These are phyloP conservation scores for Syngnathus scovelli DNA, from an alignment of 2,113 vertebrate species.

Conservation along the genomic window DNA sequence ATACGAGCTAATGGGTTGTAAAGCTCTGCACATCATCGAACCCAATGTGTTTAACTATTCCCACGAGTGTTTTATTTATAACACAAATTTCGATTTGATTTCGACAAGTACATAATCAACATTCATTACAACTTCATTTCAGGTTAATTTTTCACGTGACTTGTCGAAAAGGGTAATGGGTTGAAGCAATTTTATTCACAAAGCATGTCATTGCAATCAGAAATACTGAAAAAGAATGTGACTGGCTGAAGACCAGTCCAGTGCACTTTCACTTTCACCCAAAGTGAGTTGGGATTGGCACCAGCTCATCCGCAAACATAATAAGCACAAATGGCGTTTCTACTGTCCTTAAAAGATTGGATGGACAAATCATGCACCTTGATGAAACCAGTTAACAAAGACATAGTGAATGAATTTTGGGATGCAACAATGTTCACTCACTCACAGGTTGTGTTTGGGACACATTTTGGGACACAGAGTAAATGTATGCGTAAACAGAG, in stretches of 20 bases:
- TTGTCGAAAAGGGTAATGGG: too few species aligned
- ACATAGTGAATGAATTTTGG: not conserved
- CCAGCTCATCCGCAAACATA: not conserved
- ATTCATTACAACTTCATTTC: too few species aligned
- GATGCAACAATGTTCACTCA: not conserved
- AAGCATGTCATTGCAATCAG: not conserved
- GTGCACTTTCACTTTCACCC: not conserved
- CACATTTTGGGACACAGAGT: constrained; percentile 12
- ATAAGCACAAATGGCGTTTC: too few species aligned
- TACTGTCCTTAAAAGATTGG: not conserved
- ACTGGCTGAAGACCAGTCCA: not conserved
- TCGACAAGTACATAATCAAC: not conserved
- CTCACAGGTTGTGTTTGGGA: constrained; percentile 23
- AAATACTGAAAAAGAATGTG: not conserved
- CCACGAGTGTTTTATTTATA: not conserved
- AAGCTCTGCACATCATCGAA: constrained; percentile 16
- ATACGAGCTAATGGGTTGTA: constrained; percentile 35
- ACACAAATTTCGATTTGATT: not conserved
- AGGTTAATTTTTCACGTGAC: too few species aligned
- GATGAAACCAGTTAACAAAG: not conserved
- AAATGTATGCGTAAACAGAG: constrained; percentile 46
- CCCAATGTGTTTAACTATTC: constrained; percentile 3
- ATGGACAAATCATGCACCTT: not conserved
- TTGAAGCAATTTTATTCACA: too few species aligned
- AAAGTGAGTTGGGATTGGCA: not conserved